phyloP scores from a whole-genome alignment of 2,888 invertebrate genomes.

The Andricus curvator region DNA sequence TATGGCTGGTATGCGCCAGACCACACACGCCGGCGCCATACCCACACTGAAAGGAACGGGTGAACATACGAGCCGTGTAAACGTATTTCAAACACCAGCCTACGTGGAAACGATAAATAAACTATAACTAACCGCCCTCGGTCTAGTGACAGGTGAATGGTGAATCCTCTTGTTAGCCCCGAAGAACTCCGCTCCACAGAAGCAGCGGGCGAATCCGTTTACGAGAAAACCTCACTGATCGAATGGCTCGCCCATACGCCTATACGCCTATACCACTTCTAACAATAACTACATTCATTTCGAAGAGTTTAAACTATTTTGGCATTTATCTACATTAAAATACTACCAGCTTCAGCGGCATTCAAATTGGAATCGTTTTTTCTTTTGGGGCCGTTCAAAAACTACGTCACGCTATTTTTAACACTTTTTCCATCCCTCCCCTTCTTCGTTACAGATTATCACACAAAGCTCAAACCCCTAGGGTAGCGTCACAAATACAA shows the following conservation, averaged over 20 bases:
- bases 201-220: slow-evolving; percentile 58
- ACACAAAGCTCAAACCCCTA: too few relatives aligned
- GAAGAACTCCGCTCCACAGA: slow-evolving; percentile 58
- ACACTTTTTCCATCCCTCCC: too few relatives aligned
- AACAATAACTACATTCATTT: slow-evolving; percentile 40
- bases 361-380: neutral
- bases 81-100: slow-evolving; percentile 71
- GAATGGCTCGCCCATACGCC: neutral
- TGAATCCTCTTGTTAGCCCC: slow-evolving; percentile 76
- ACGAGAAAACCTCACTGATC: slow-evolving; percentile 44
- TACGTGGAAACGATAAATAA: slow-evolving; percentile 77
- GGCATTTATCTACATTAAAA: neutral
- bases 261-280: neutral
- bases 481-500: too few relatives aligned
- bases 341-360: neutral
- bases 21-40: slow-evolving; percentile 77
- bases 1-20: slow-evolving; percentile 72
- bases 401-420: too few relatives aligned
- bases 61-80: slow-evolving; percentile 72
- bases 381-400: too few relatives aligned
- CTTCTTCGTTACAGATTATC: too few relatives aligned
- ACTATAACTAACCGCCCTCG: slow-evolving; percentile 77
- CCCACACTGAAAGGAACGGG: slow-evolving; percentile 68
- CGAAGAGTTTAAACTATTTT: neutral
- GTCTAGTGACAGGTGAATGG: slow-evolving; percentile 76